A percentile compares a stretch with the other conserved stretches of the same genome.
These are phyloP conservation scores for Enoplosus armatus DNA, from an alignment of 2,797 vertebrate species.

Conservation along the genomic window DNA sequence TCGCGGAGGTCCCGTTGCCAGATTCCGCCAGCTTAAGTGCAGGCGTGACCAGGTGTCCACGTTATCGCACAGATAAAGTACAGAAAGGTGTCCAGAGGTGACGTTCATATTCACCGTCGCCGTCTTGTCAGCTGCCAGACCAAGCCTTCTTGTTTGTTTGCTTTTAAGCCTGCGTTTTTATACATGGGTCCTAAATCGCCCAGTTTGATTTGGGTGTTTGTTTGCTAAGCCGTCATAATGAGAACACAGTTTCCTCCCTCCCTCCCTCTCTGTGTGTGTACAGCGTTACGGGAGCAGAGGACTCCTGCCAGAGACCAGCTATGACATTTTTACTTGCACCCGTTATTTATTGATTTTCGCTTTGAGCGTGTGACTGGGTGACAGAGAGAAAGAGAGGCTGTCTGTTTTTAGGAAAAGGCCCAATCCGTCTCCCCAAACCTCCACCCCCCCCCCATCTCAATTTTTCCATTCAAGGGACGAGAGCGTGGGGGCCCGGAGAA, in stretches of 20 bases:
- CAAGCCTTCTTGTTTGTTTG: slow-evolving; percentile 1
- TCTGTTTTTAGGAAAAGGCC: slow-evolving; percentile 66
- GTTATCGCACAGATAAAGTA: neutral
- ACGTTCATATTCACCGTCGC: neutral
- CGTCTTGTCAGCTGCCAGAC: neutral
- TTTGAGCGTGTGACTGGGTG: slow-evolving; percentile 40
- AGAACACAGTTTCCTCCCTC: neutral
- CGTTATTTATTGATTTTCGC: slow-evolving; percentile 65
- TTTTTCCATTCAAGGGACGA: slow-evolving; percentile 78
- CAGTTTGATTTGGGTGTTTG: slow-evolving; percentile 10
- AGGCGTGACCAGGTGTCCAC: neutral
- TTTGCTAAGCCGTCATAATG: slow-evolving; percentile 4
- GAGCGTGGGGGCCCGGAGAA: slow-evolving; percentile 74
- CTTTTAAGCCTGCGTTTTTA: slow-evolving; percentile 1
- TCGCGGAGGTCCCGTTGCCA: too few species aligned
- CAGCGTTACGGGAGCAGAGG: neutral
- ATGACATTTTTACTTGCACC: slow-evolving; percentile 52
- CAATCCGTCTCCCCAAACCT: slow-evolving; percentile 5
- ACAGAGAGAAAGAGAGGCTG: slow-evolving; percentile 56
- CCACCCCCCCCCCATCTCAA: slow-evolving; percentile 60
- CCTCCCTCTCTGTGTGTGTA: neutral
- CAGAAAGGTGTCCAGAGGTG: neutral
- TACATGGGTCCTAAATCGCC: neutral
- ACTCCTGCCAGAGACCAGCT: slow-evolving; percentile 23
- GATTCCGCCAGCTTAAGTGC: neutral